These are phyloP conservation scores for Andinoacara biseriatus DNA, from an alignment of 2,113 vertebrate species.

Conservation along the genomic window DNA sequence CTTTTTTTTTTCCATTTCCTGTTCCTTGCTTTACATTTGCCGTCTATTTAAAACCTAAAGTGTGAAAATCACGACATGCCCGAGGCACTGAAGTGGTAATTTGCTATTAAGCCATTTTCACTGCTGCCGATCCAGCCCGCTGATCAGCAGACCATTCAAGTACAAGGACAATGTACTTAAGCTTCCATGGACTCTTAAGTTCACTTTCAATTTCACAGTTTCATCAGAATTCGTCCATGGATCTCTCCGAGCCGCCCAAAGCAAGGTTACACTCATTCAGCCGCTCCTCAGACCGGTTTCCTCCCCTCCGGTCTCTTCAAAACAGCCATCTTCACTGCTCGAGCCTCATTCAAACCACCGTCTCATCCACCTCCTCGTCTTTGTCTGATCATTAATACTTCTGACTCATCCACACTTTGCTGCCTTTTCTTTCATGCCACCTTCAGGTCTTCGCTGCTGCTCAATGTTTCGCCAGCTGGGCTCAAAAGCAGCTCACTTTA, in stretches of 20 bases:
- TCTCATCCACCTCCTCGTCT: background rate
- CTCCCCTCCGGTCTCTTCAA: background rate
- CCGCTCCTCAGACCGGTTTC: background rate
- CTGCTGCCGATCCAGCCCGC: background rate
- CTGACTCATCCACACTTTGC: background rate
- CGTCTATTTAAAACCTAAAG: background rate
- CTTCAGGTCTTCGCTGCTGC: slow-evolving; percentile 5
- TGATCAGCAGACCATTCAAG: slow-evolving; percentile 15
- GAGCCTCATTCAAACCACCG: background rate
- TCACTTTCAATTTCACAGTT: slow-evolving; percentile 39
- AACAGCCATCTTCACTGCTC: slow-evolving; percentile 1
- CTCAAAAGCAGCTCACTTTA: slow-evolving; percentile 19
- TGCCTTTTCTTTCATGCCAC: slow-evolving; percentile 7
- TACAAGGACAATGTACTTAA: slow-evolving; percentile 36
- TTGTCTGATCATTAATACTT: slow-evolving; percentile 2
- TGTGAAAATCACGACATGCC: background rate
- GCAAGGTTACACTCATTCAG: slow-evolving; percentile 43
- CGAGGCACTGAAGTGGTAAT: slow-evolving; percentile 6
- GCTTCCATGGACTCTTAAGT: slow-evolving; percentile 33
- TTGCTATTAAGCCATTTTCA: slow-evolving; percentile 14
- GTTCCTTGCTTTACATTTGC: background rate
- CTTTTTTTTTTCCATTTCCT: background rate
- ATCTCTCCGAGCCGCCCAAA: slow-evolving; percentile 10
- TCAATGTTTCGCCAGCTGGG: slow-evolving; percentile 23
- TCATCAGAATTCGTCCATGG: slow-evolving; percentile 44